These are phyloP conservation scores for Homalodisca vitripennis DNA, from an alignment of 1,140 invertebrate genomes.

Conservation along the genomic window DNA sequence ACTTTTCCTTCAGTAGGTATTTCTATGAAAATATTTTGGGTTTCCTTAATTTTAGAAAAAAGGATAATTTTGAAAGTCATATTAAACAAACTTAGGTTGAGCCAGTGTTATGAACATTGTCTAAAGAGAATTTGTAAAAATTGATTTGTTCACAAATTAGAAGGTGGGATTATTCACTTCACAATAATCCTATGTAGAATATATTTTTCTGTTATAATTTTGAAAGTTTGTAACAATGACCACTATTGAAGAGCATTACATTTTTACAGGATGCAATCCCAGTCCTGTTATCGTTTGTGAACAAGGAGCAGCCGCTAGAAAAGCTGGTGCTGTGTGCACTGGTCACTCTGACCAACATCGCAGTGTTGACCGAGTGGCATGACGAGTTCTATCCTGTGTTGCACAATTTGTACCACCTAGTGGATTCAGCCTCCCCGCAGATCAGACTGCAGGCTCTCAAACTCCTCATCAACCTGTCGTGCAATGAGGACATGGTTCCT, in stretches of 20 bases:
- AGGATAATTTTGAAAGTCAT: too few relatives aligned
- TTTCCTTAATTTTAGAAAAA: too few relatives aligned
- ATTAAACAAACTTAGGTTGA: too few relatives aligned
- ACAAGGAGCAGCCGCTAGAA: constrained; percentile 40
- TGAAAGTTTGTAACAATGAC: too few relatives aligned
- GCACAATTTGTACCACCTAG: constrained; percentile 48
- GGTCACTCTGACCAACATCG: constrained; percentile 53
- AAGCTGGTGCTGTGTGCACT: constrained; percentile 43
- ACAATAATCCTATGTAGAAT: too few relatives aligned
- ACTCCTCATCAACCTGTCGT: constrained; percentile 64
- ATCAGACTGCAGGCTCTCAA: constrained; percentile 57
- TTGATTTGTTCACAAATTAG: neutral
- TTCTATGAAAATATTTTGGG: too few relatives aligned
- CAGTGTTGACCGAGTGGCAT: constrained; percentile 52
- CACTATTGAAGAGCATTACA: too few relatives aligned
- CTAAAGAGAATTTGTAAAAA: too few relatives aligned
- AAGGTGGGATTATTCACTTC: neutral
- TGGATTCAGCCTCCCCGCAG: constrained; percentile 47
- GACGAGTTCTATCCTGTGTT: constrained; percentile 49
- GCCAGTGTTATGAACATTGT: too few relatives aligned
- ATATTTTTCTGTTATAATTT: too few relatives aligned
- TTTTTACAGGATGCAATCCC: constrained; percentile 50
- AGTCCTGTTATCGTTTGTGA: constrained; percentile 48
- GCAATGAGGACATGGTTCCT: constrained; percentile 61
- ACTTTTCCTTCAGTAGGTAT: too few relatives aligned